These are phyloP conservation scores for Cranoglanis bouderius DNA, from an alignment of 2,113 vertebrate genomes.

Conservation along the genomic window DNA sequence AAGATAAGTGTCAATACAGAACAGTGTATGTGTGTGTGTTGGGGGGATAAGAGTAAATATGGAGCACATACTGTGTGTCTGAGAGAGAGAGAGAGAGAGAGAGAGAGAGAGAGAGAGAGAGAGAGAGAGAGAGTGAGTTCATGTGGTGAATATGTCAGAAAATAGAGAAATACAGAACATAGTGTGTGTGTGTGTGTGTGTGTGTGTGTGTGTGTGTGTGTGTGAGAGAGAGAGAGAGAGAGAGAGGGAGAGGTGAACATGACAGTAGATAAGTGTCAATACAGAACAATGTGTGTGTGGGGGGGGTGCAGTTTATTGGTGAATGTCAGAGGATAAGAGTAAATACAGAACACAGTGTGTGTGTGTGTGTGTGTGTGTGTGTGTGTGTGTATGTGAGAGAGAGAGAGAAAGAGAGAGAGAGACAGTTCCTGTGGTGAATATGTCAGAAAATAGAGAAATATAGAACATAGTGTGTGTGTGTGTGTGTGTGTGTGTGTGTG, in stretches of 20 bases:
- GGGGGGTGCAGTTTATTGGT: too few species aligned
- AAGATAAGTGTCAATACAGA: too few species aligned
- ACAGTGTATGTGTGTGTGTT: background rate
- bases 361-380: conserved; percentile 8
- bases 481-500: conserved; percentile 14
- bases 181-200: background rate
- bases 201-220: background rate
- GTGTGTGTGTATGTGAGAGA: conserved; percentile 1
- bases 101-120: too few species aligned
- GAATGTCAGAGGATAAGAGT: too few species aligned
- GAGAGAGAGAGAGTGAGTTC: too few species aligned
- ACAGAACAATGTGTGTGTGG: too few species aligned
- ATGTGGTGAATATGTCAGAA: background rate
- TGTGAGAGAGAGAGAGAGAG: background rate
- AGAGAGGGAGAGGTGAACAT: too few species aligned
- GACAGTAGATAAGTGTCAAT: too few species aligned
- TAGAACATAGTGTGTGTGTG: background rate
- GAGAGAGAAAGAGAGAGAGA: background rate
- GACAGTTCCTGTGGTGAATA: background rate
- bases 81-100: background rate
- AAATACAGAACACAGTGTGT: background rate
- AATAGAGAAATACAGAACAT: background rate
- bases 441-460: background rate
- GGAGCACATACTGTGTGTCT: conserved; percentile 15
- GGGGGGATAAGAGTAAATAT: conserved; percentile 2